Evolutionary conservation across 2,888 invertebrate species (phyloP), one percentile per base, ranked within the genome.

Genomic region (Fragum fragum): DNA sequence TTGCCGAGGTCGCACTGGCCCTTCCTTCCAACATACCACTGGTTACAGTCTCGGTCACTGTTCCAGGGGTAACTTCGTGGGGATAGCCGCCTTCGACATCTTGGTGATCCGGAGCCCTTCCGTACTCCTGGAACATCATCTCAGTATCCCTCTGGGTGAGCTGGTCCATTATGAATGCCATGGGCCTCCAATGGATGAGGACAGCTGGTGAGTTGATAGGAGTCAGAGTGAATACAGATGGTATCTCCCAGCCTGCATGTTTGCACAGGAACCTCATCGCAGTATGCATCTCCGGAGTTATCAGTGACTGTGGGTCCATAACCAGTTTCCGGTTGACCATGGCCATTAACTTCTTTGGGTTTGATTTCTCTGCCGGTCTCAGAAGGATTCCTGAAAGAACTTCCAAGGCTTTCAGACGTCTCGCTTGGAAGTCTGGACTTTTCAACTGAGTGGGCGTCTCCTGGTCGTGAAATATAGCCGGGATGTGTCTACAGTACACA

Each of bases 401-500:
- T 39, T 63, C 63, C 26, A 63, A 32, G 9, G 36, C 63, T n/a
- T 39, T 18, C n/a, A 63, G 21, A 7, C 63, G 16, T n/a, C 28
- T 29, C 9, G 36, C 36, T n/a, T 63, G 63, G 63, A 63, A 63
- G 3, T 2, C 18, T 2, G 16, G 6, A 21, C 21, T 21, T 36
- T 18, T 39, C n/a, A 59, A n/a, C n/a, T n/a, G n/a, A n/a, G n/a
- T n/a, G n/a, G n/a, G n/a, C n/a, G n/a, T n/a, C n/a, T n/a, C n/a
- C 32, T 21, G 55, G 18, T 55, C 55, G 23, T 18, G 7, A 18
- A 55, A 55, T 7, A 55, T n/a, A 7, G 21, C 55, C 23, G 55
- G 55, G 3, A 63, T 32, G 63, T 63, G 32, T 36, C n/a, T 63
- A 7, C n/a, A n/a, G n/a, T n/a, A n/a, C n/a, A n/a, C n/a, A n/a